Conservation (phyloP, 2,797 vertebrate genomes). For the Urosaurus nigricauda region DNA sequence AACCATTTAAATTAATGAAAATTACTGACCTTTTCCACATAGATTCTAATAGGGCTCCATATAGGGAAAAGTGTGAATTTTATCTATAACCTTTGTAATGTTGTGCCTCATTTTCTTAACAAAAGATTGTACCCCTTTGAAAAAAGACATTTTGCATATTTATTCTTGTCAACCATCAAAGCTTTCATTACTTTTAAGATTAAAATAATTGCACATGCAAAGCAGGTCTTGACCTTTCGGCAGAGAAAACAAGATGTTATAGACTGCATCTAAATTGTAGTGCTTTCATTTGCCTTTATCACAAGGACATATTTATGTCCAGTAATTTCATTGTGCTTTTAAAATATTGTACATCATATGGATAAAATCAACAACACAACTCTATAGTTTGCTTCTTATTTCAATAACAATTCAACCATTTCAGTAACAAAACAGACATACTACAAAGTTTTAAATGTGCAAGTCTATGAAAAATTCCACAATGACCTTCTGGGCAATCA, state of each 20-base stretch:
- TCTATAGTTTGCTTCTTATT: not conserved
- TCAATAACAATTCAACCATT: not conserved
- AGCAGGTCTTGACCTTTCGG: not conserved
- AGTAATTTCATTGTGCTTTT: constrained; percentile 10
- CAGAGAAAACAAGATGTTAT: constrained; percentile 17
- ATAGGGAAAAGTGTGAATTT: no score
- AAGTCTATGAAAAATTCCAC: not conserved
- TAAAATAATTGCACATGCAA: not conserved
- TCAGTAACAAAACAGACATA: constrained; percentile 1
- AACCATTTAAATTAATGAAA: no score
- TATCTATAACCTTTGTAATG: no score
- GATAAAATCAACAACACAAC: not conserved
- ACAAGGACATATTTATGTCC: constrained; percentile 24
- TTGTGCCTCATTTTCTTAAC: constrained; percentile 15
- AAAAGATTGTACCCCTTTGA: not conserved
- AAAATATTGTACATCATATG: fast-evolving
- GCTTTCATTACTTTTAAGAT: constrained; percentile 43
- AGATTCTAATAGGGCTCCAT: no score
- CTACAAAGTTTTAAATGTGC: not conserved
- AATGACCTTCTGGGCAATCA: not conserved
- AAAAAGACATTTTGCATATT: constrained; percentile 15
- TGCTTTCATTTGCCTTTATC: constrained; percentile 46
- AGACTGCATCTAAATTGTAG: constrained; percentile 25
- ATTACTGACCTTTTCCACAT: no score
- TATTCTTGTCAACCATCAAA: constrained; percentile 23